phyloP scores from a whole-genome alignment of 2,113 vertebrate species.

The Hassar affinis region DNA sequence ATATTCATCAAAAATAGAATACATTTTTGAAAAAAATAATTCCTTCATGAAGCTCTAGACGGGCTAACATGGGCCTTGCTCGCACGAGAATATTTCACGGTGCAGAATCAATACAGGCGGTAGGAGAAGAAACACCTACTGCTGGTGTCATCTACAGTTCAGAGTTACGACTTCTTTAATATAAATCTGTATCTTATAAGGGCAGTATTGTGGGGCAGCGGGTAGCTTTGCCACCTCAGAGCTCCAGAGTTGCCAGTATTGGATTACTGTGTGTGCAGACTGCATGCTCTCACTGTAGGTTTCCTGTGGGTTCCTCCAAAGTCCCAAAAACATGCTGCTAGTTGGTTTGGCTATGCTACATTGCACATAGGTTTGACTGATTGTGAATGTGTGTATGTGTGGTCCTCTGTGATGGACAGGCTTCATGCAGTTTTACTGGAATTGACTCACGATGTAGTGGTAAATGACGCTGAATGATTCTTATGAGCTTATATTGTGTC shows the following conservation, averaged over 20 bases:
- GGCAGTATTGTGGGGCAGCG: background rate
- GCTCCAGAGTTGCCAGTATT: background rate
- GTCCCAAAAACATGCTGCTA: background rate
- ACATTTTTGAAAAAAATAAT: background rate
- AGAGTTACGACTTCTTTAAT: background rate
- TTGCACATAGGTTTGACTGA: background rate
- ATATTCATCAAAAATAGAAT: background rate
- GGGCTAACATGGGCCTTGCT: background rate
- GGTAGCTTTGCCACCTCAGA: background rate
- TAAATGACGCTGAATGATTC: background rate
- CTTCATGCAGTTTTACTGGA: background rate
- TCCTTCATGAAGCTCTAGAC: background rate
- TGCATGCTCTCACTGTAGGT: background rate
- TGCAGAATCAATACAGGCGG: too few species aligned
- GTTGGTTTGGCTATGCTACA: background rate
- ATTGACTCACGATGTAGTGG: background rate
- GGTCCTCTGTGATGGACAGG: background rate
- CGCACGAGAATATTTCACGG: background rate
- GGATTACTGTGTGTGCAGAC: background rate
- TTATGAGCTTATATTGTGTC: background rate
- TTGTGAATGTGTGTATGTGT: background rate
- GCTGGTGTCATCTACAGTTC: background rate
- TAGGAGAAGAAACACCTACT: background rate
- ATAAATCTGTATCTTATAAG: background rate
- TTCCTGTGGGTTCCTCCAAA: background rate